Evolutionary conservation across 1,140 invertebrate species (phyloP).

Genomic region (Anastatus disparis): DNA sequence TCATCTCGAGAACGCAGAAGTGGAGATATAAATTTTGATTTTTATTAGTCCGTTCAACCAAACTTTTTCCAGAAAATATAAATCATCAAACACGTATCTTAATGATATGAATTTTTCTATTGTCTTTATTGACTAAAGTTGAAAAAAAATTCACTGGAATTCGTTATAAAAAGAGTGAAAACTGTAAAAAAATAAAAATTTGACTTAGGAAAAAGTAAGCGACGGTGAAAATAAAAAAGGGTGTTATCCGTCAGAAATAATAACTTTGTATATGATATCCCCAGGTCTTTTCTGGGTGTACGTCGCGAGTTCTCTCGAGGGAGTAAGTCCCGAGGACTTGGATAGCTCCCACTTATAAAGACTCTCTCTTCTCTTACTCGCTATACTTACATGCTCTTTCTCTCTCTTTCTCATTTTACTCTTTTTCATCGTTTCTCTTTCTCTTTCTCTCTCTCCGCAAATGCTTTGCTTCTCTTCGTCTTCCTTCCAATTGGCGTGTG

Average conservation of each 20-base stretch:
- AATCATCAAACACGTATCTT: neutral
- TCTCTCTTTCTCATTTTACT: conserved; percentile 44
- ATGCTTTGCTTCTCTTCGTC: conserved; percentile 40
- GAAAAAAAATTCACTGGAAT: no score
- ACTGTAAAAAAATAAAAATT: neutral
- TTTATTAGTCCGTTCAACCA: neutral
- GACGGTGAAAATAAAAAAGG: conserved; percentile 15
- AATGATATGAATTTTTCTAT: neutral
- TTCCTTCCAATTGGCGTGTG: conserved; percentile 52
- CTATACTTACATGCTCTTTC: neutral
- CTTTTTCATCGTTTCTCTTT: no score
- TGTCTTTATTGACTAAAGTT: no score
- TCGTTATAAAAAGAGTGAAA: neutral
- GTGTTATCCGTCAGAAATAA: no score
- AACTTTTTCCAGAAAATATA: neutral
- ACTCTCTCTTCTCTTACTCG: conserved; percentile 43
- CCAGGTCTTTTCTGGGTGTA: neutral
- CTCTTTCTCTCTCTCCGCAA: conserved; percentile 23
- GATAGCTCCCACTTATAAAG: conserved; percentile 68
- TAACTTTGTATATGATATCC: neutral
- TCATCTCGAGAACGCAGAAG: neutral
- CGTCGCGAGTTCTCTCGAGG: conserved; percentile 60
- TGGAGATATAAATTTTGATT: no score
- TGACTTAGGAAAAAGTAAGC: neutral
- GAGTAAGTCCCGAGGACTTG: conserved; percentile 66